A percentile compares a stretch with the other conserved stretches of the same genome.
Evolutionary conservation across 2,888 invertebrate genomes (phyloP).

Genomic region (Thyatira batis): DNA sequence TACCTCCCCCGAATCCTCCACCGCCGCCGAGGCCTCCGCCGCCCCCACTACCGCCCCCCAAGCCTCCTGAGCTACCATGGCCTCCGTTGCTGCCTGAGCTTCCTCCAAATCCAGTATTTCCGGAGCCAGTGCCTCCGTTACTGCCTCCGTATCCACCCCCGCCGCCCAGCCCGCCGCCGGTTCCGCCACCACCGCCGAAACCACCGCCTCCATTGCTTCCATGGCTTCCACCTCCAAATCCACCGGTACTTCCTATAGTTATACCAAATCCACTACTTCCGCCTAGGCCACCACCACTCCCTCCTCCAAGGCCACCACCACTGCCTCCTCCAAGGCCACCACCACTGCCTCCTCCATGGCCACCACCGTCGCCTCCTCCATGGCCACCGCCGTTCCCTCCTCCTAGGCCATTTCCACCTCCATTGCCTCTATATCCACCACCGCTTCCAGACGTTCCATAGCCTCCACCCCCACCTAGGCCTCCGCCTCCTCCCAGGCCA

Average conservation of each 20-base stretch:
- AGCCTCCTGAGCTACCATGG: constrained; percentile 24
- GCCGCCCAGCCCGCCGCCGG: constrained; percentile 10
- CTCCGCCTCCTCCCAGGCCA: constrained; percentile 17
- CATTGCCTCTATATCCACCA: constrained; percentile 27
- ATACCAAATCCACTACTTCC: constrained; percentile 20
- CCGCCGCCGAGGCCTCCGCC: constrained; percentile 19
- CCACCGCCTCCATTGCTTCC: constrained; percentile 17
- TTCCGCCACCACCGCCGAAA: constrained; percentile 10
- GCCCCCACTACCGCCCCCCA: constrained; percentile 8
- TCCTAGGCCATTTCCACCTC: constrained; percentile 41
- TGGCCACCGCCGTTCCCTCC: constrained; percentile 19
- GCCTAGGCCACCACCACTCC: constrained; percentile 24
- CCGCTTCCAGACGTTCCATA: constrained; percentile 22
- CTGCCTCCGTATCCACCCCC: constrained; percentile 7
- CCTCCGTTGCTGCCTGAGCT: neutral
- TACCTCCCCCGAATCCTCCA: constrained; percentile 13
- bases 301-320: constrained; percentile 24
- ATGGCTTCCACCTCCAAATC: constrained; percentile 23
- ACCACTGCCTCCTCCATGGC: constrained; percentile 21
- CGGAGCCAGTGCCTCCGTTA: constrained; percentile 13
- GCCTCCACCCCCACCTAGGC: constrained; percentile 19
- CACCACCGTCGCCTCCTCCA: constrained; percentile 17
- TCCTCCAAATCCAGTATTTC: constrained; percentile 11
- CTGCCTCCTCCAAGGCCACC: constrained; percentile 24
- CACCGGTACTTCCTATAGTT: too few species aligned